phyloP scores from a whole-genome alignment of 2,797 vertebrate genomes.

The Melanotaenia parkinsoni region DNA sequence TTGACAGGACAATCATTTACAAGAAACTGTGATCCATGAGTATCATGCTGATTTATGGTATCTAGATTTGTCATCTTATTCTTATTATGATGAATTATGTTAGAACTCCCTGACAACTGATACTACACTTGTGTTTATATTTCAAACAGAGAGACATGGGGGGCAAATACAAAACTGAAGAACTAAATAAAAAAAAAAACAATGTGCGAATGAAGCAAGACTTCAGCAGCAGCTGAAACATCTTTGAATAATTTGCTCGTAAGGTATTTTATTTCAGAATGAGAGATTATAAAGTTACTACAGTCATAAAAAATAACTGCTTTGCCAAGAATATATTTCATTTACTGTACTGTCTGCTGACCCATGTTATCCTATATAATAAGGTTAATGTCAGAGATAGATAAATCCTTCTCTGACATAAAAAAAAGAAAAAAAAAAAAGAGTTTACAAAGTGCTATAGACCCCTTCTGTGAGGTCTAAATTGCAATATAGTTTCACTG shows the following conservation, averaged over 20 bases:
- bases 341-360: not conserved
- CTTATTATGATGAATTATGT: slow-evolving; percentile 31
- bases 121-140: not conserved
- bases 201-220: slow-evolving; percentile 27
- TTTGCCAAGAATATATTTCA: slow-evolving; percentile 2
- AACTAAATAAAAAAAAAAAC: slow-evolving; percentile 4
- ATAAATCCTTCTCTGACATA: not conserved
- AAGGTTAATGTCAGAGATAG: not conserved
- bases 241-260: slow-evolving; percentile 7
- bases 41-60: slow-evolving; percentile 27
- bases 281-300: slow-evolving; percentile 24
- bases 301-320: not conserved
- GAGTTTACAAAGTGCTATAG: not conserved
- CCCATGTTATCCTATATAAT: not conserved
- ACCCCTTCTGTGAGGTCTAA: not conserved
- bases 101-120: slow-evolving; percentile 37
- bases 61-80: slow-evolving; percentile 34
- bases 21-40: slow-evolving; percentile 24
- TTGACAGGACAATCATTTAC: slow-evolving; percentile 24
- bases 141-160: slow-evolving; percentile 19
- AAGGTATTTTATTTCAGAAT: slow-evolving; percentile 22
- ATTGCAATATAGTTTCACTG: not conserved
- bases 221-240: slow-evolving; percentile 33
- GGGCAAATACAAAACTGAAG: slow-evolving; percentile 19
- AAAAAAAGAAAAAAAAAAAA: not conserved